Base-by-base conservation (phyloP, 2,113 vertebrate species). In the Lanius ludovicianus region DNA sequence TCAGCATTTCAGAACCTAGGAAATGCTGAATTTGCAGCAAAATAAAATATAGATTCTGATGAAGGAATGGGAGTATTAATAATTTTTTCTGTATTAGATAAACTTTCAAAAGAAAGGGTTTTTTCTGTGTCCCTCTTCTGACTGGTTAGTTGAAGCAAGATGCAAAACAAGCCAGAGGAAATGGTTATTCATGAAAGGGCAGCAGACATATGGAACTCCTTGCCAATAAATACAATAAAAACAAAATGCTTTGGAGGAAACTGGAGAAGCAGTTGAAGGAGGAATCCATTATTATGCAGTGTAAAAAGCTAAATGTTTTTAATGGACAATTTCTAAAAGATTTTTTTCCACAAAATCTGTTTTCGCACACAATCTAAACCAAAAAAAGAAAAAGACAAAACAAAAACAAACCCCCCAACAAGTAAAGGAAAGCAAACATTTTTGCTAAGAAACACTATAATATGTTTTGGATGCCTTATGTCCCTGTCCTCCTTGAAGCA, bases 391-490 rank as follows among this genome's bases (percentile, higher is more conserved):
- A 31, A 37, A 13, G 2, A 42, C 3, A 42, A 37, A 74, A 28
- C 4, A 64, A 39, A 69, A 12, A 0, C 8, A 23, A 37, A 74
- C 56, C 1, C 5, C 6, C 3, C 13, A 15, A n/a, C 5, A 63
- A 70, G 6, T 28, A 75, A 87, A 52, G 3, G 70, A 67, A 88
- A 42, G 1, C 8, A 63, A 81, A 50, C 2, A 23, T 39, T 87
- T 80, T 65, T 77, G 7, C 21, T 81, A 42, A 50, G 46, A 77
- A 92, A 6, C 2, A 15, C 2, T 50, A 13, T 20, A 74, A 81
- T 46, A 16, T 27, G 13, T 59, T 81, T 84, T 44, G 19, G 10
- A 49, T 78, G 16, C 4, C 28, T 88, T 73, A 52, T 56, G 60
- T 84, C 8, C 11, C 64, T 74, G 11, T 67, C 15, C 11, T 81